phyloP scores from a whole-genome alignment of 2,888 invertebrate genomes.

The Thelaira solivaga region DNA sequence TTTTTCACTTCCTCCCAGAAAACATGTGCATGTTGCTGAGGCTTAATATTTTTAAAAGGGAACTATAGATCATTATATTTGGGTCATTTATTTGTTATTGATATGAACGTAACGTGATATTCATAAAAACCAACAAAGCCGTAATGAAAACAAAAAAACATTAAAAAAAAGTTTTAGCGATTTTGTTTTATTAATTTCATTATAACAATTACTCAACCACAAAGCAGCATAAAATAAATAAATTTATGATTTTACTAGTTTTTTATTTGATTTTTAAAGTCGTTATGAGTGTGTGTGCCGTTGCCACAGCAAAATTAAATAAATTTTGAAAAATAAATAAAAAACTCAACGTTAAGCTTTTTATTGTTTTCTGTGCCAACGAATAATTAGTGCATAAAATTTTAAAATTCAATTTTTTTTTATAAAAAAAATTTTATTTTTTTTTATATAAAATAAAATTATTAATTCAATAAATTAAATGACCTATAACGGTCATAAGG shows the following conservation, averaged over 20 bases:
- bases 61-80: conserved; percentile 52
- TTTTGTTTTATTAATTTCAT: conserved; percentile 37
- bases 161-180: conserved; percentile 11
- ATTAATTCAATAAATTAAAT: background rate
- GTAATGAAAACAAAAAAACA: background rate
- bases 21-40: background rate
- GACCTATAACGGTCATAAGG: background rate
- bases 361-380: conserved; percentile 26
- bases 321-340: background rate
- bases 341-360: background rate
- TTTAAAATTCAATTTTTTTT: conserved; percentile 37
- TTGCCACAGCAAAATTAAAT: background rate
- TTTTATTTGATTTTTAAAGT: background rate
- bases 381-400: conserved; percentile 57
- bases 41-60: background rate
- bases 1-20: background rate
- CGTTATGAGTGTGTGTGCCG: background rate
- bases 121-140: background rate
- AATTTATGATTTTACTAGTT: conserved; percentile 21
- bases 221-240: conserved; percentile 13
- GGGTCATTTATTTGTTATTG: conserved; percentile 51
- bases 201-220: conserved; percentile 40
- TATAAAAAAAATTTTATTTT: too few species aligned
- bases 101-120: conserved; percentile 22
- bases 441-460: conserved; percentile 36